Base-by-base conservation (phyloP, 2,888 invertebrate species). In the Drosophila fungiperda region DNA sequence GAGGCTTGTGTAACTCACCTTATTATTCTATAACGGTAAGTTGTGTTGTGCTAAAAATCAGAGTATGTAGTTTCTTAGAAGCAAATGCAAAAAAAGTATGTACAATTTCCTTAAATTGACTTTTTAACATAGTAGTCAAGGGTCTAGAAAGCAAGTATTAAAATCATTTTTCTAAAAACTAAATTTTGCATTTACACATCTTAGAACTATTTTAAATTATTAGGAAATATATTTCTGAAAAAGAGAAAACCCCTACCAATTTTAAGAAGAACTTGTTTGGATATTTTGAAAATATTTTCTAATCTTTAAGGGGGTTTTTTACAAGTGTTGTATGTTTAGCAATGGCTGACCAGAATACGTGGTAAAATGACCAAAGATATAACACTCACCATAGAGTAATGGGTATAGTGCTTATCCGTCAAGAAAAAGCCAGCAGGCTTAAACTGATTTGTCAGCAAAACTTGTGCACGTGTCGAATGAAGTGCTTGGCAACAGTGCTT, bases 401-500 rank as follows among this genome's bases (percentile, higher is more conserved):
- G 26, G 20, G 8, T 32, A 20, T 17, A 50, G 17, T 65, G 75
- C 76, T 62, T 62, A 42, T 11, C 57, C 67, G 59, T 66, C 57
- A 54, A 20, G 17, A 52, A 45, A 15, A 48, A 52, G 8, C 35
- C 58, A 64, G 38, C 42, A 55, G 29, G 9, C 29, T 42, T 32
- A 53, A 70, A 59, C 17, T 55, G 54, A 62, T 60, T 49, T 36
- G 55, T 35, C 63, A 82, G 69, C 70, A 64, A 80, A 82, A 82
- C 87, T 80, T 83, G 86, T 71, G 75, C 86, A 88, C 88, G 86
- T 88, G 84, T 76, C 78, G 71, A 33, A 57, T 60, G 48, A 50
- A 55, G 48, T 63, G 76, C 76, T 67, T 76, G 57, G 79, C 85
- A 85, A 86, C 84, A 76, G 49, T 53, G 36, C 17, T n/a, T 12